phyloP scores from a whole-genome alignment of 1,140 invertebrate species.

The Meloidogyne floridensis region DNA sequence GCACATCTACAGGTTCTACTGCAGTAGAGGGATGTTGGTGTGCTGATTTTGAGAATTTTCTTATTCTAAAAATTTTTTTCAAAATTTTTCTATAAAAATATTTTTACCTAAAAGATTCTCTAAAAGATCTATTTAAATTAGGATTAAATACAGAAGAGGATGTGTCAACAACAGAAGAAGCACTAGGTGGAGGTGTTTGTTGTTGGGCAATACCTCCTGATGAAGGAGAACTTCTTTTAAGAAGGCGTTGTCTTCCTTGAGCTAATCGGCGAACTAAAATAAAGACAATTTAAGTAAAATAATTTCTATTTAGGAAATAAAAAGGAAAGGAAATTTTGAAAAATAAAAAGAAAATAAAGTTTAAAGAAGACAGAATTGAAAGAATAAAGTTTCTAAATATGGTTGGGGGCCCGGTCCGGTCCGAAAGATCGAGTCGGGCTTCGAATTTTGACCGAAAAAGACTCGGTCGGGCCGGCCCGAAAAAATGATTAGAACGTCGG shows the following conservation, averaged over 20 bases:
- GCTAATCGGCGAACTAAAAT: slow-evolving; percentile 68
- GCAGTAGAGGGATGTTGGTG: neutral
- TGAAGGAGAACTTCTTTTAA: slow-evolving; percentile 73
- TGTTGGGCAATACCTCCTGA: slow-evolving; percentile 30
- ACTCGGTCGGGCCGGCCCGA: too few species aligned
- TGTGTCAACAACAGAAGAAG: neutral
- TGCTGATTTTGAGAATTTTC: slow-evolving; percentile 11
- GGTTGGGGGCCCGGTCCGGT: too few species aligned
- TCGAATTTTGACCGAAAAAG: too few species aligned
- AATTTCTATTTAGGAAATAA: neutral
- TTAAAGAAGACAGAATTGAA: neutral
- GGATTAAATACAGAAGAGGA: neutral
- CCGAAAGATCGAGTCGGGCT: too few species aligned
- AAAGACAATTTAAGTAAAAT: slow-evolving; percentile 44
- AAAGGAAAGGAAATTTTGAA: slow-evolving; percentile 29
- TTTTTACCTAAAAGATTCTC: slow-evolving; percentile 25
- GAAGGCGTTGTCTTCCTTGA: slow-evolving; percentile 75
- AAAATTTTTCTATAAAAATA: neutral
- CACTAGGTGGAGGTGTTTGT: slow-evolving; percentile 23
- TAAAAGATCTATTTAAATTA: slow-evolving; percentile 7
- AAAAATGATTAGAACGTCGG: too few species aligned
- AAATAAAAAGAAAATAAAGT: slow-evolving; percentile 18
- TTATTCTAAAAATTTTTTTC: neutral
- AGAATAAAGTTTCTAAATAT: neutral
- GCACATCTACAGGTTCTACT: neutral